These are phyloP conservation scores for Enteromius thamalakanensis DNA, from an alignment of 2,797 vertebrate species.

Conservation along the genomic window DNA sequence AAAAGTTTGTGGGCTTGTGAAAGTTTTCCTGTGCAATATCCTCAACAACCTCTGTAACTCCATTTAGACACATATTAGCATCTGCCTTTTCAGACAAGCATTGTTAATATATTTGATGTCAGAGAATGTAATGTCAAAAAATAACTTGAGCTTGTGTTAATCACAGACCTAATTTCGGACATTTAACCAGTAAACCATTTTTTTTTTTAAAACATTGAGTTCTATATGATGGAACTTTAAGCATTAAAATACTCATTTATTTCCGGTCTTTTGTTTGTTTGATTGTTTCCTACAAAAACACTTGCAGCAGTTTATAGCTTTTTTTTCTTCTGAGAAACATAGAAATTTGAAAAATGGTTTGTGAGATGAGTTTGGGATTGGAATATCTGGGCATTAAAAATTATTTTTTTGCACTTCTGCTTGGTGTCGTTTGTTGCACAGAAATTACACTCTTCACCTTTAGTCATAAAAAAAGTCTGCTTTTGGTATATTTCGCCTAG, in stretches of 20 bases:
- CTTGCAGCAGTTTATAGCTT: not conserved
- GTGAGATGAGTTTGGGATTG: not conserved
- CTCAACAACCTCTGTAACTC: no score
- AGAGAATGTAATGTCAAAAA: not conserved
- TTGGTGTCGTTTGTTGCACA: not conserved
- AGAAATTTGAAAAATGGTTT: not conserved
- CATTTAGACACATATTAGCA: not conserved
- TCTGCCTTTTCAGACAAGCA: not conserved
- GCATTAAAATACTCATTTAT: not conserved
- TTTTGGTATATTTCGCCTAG: not conserved
- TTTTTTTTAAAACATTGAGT: not conserved
- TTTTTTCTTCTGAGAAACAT: not conserved
- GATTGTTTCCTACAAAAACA: not conserved
- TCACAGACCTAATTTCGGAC: not conserved
- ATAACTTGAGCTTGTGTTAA: not conserved
- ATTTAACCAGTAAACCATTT: not conserved
- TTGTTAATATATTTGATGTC: not conserved
- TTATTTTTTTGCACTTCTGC: not conserved
- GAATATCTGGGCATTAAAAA: not conserved
- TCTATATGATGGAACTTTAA: not conserved
- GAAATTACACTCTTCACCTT: slow-evolving; percentile 7
- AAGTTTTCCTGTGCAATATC: not conserved
- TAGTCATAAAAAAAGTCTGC: slow-evolving; percentile 18
- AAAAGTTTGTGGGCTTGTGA: no score
- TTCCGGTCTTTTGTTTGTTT: not conserved